Base-by-base conservation (phyloP, 2,113 vertebrate genomes). In the Corythaixoides concolor region DNA sequence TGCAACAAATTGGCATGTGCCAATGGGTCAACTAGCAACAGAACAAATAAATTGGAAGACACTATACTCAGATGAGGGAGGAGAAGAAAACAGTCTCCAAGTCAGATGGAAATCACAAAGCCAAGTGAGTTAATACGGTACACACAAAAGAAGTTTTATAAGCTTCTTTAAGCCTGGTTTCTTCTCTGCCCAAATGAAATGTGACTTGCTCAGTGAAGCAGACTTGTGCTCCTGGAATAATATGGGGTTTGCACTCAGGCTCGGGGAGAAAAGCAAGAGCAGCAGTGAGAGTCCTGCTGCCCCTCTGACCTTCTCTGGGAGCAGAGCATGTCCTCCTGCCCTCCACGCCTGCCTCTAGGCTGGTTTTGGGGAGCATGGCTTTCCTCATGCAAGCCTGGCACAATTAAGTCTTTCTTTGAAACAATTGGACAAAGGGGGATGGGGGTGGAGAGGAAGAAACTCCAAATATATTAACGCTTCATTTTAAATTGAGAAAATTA, bases 321-420 rank as follows among this genome's bases (percentile, higher is more conserved):
- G 45, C 9, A 28, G 78, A 70, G 67, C 88, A 83, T 0, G 1
- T 84, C 73, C 78, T 85, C 45, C 70, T 88, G 85, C 88, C 64
- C 95, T 93, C 60, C 32, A 39, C 1, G 28, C 50, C 79, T 43
- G 89, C 74, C 89, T 80, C 56, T 35, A 79, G 69, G 81, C 74
- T 70, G 43, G 32, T 23, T 70, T 78, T n/a, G 32, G 84, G 64
- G 41, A 85, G 90, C 58, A 75, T 89, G 53, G 74, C 50, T 86
- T 84, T 92, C 72, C 49, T 89, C 75, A 78, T 69, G 73, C 32
- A 72, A 89, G 80, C 35, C 28, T 88, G 22, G 53, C 66, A 95
- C 92, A 97, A 93, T 95, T 49, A 78, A 89, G 66, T 18, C 95
- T 95, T 96, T 97, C 89, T 93, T 72, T 69, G 30, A 39, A 95